A percentile compares a stretch with the other conserved stretches of the same genome.
Conservation (phyloP, 2,113 vertebrate genomes). For the Enhydra lutris region DNA sequence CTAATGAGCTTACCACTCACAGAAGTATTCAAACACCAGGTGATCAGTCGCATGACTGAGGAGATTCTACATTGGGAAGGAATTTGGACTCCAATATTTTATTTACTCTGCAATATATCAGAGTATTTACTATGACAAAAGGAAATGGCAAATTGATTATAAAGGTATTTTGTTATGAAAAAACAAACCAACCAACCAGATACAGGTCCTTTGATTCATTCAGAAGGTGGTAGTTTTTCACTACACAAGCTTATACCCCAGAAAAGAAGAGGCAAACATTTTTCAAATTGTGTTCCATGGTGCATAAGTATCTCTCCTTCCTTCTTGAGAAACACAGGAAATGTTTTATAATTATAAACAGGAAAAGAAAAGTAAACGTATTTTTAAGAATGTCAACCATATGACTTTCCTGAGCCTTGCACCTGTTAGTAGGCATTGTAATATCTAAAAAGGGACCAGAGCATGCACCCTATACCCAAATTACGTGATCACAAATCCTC, state of each 20-base stretch:
- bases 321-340: not conserved
- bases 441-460: not conserved
- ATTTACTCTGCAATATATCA: not conserved
- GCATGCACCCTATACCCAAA: not conserved
- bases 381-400: not conserved
- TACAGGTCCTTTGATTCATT: not conserved
- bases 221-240: not conserved
- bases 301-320: not conserved
- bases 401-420: not conserved
- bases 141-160: not conserved
- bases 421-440: not conserved
- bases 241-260: not conserved
- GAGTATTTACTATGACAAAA: not conserved
- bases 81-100: not conserved
- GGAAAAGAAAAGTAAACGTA: not conserved
- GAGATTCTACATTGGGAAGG: not conserved
- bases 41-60: not conserved
- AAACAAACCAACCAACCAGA: not conserved
- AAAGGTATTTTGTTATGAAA: not conserved
- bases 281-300: not conserved
- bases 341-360: not conserved
- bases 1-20: not conserved
- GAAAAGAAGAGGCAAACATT: not conserved
- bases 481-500: not conserved
- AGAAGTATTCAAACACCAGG: not conserved